These are phyloP conservation scores for Cosmia pyralina DNA, from an alignment of 2,888 invertebrate genomes.

Conservation along the genomic window DNA sequence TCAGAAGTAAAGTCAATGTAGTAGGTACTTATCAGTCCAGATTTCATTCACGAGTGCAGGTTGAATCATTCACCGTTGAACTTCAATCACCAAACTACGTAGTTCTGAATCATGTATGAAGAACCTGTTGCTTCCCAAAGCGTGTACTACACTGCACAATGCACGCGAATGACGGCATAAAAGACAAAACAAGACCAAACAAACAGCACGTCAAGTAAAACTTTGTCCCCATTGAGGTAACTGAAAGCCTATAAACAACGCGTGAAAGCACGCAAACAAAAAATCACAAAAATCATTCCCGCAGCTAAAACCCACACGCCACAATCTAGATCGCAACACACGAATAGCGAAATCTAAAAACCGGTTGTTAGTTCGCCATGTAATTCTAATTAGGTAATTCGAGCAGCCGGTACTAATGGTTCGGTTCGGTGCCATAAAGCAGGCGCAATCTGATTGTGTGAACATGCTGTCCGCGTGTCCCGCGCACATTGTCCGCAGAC, in stretches of 20 bases:
- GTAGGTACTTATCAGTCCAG: constrained; percentile 41
- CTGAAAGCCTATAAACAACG: constrained; percentile 45
- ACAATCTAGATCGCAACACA: constrained; percentile 72
- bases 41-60: constrained; percentile 26
- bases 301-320: constrained; percentile 54
- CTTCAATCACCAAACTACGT: constrained; percentile 19
- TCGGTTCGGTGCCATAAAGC: constrained; percentile 84
- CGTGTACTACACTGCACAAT: constrained; percentile 14
- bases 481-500: constrained; percentile 83
- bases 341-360: constrained; percentile 74
- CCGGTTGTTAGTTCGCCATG: constrained; percentile 78
- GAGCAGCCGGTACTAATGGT: constrained; percentile 85
- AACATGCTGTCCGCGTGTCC: constrained; percentile 85
- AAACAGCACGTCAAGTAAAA: constrained; percentile 27
- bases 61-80: constrained; percentile 14
- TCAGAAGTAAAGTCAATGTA: constrained; percentile 45
- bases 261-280: constrained; percentile 49
- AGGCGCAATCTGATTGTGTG: constrained; percentile 88
- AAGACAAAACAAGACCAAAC: constrained; percentile 29
- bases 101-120: constrained; percentile 40
- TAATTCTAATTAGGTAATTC: constrained; percentile 90
- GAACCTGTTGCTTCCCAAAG: constrained; percentile 54
- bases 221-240: constrained; percentile 27
- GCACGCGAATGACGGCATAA: constrained; percentile 19
- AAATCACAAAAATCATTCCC: constrained; percentile 59